These are phyloP conservation scores for Siniperca obscura DNA, from an alignment of 2,797 vertebrate species.

Conservation along the genomic window DNA sequence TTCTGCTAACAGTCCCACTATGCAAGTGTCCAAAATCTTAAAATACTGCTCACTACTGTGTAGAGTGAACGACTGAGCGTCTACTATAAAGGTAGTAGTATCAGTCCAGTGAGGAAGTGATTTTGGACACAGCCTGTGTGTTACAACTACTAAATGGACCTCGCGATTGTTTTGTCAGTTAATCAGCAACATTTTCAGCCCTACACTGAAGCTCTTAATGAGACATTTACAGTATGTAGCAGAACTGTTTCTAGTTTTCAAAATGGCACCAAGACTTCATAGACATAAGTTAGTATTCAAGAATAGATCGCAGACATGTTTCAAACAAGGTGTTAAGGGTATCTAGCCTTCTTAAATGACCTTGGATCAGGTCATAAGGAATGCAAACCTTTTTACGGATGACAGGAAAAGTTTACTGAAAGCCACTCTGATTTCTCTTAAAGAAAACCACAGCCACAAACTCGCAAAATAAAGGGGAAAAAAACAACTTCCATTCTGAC, in stretches of 20 bases:
- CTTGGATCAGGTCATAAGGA: background rate
- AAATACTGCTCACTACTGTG: background rate
- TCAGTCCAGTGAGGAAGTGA: background rate
- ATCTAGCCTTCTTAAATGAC: background rate
- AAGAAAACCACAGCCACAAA: slow-evolving; percentile 14
- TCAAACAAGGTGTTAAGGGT: background rate
- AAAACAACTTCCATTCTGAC: slow-evolving; percentile 30
- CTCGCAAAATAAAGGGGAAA: slow-evolving; percentile 10
- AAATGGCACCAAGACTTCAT: background rate
- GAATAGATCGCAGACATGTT: background rate
- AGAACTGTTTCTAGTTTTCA: background rate
- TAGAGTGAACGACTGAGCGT: background rate
- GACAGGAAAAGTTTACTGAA: slow-evolving; percentile 35
- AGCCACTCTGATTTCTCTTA: slow-evolving; percentile 14
- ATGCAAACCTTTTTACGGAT: slow-evolving; percentile 34
- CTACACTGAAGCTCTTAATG: background rate
- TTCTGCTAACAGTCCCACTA: background rate
- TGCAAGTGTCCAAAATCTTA: background rate
- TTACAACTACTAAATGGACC: background rate
- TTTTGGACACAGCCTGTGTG: background rate
- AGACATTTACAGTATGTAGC: background rate
- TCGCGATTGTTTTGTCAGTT: background rate
- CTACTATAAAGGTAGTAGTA: background rate
- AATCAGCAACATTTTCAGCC: background rate
- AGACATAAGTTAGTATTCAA: background rate